A percentile compares a stretch with the other conserved stretches of the same genome.
phyloP scores from a whole-genome alignment of 2,888 invertebrate species.

The Eucriotettix oculatus region DNA sequence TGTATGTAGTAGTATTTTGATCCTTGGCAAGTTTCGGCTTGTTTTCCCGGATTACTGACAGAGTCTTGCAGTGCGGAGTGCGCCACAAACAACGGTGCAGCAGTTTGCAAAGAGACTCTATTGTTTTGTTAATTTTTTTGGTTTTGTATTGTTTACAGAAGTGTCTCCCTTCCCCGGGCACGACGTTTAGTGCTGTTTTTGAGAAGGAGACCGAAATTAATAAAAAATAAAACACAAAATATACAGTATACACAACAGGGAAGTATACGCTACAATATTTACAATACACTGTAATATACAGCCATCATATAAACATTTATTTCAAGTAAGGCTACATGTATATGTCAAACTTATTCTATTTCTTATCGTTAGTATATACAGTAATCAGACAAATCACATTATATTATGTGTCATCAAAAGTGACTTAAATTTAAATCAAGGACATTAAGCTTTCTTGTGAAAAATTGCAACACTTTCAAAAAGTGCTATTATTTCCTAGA shows the following conservation, averaged over 20 bases:
- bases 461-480: no score
- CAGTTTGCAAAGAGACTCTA: constrained; percentile 9
- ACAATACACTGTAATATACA: constrained; percentile 2
- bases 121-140: constrained; percentile 5
- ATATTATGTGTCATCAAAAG: no score
- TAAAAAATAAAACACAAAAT: constrained; percentile 11
- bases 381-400: no score
- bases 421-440: no score
- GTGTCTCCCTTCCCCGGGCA: constrained; percentile 28
- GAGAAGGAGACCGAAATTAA: constrained; percentile 18
- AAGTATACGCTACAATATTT: constrained; percentile 7
- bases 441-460: no score
- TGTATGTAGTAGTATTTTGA: constrained; percentile 6
- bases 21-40: constrained; percentile 14
- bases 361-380: no score
- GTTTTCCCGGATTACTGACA: constrained; percentile 12
- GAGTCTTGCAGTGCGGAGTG: constrained; percentile 10
- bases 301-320: neutral
- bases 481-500: no score
- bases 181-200: constrained; percentile 29
- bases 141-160: constrained; percentile 5
- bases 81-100: constrained; percentile 13
- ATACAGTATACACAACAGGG: constrained; percentile 9
- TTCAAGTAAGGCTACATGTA: no score
- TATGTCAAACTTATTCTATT: no score